These are phyloP conservation scores for Morinoia aosen DNA, from an alignment of 2,888 invertebrate genomes.

Conservation along the genomic window DNA sequence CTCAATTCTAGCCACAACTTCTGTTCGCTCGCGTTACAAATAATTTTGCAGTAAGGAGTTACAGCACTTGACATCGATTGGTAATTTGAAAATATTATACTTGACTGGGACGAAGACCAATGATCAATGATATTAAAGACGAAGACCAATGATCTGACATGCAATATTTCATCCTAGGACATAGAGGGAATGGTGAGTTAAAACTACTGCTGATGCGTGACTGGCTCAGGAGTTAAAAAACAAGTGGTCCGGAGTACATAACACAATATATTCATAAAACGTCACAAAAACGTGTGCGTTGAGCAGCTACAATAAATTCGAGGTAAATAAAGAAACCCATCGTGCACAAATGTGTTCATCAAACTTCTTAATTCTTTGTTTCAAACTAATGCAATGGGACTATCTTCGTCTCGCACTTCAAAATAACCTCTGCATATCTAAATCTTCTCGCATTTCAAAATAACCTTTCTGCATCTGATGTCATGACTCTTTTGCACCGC, in stretches of 20 bases:
- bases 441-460: too few relatives aligned
- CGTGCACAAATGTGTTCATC: neutral
- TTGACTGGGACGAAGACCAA: neutral
- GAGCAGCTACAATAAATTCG: neutral
- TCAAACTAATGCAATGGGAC: neutral
- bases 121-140: neutral
- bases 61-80: neutral
- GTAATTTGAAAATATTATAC: neutral
- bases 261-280: neutral
- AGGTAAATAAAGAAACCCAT: neutral
- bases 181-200: neutral
- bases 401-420: too few relatives aligned
- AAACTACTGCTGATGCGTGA: neutral
- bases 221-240: neutral
- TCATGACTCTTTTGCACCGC: too few relatives aligned
- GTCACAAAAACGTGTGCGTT: neutral
- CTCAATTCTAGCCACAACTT: neutral
- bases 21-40: neutral
- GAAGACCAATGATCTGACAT: neutral
- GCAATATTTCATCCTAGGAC: too few relatives aligned
- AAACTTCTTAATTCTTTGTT: neutral
- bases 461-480: too few relatives aligned
- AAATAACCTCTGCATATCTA: too few relatives aligned
- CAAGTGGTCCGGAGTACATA: neutral
- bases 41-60: neutral